Base-by-base conservation (phyloP, 2,797 vertebrate species). In the Rhynchonycteris naso region DNA sequence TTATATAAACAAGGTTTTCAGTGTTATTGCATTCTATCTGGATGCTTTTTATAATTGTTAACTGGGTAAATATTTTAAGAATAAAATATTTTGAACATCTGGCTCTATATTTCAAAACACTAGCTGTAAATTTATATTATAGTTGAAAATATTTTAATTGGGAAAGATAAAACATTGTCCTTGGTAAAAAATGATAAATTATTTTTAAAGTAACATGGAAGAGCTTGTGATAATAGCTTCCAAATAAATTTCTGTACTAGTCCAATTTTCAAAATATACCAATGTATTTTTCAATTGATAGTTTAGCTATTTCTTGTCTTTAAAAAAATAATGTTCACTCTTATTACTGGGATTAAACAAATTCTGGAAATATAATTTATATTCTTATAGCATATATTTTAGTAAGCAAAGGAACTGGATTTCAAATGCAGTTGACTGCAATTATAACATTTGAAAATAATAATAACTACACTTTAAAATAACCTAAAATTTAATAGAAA, bases 21-120 rank as follows among this genome's bases (percentile, higher is more conserved):
- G 11, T 85, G 9, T 13, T 90, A 56, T 7, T 91, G 10, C 3
- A 85, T 56, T 95, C 94, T 97, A 86, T 87, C 81, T 92, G n/a
- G 16, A 5, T 95, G 38, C 33, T 72, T 96, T 95, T 74, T 74
- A 90, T 94, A 97, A 94, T 82, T 91, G 35, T 93, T 88, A 82
- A 76, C 93, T 86, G 82, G 38, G 82, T 26, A 95, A 97, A 96
- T 88, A 91, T 63, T 97, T 97, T 95, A 76, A 90, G 13, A 87
- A 80, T 66, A 84, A 89, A 89, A 79, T 84, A 43, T 69, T 84
- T 58, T 76, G 75, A 97, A 90, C 52, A 85, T 72, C 52, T 96
- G 61, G 14, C 13, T 96, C 10, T 85, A 58, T 88, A 82, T 88
- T 91, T 79, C 22, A 91, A 95, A 97, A 96, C 54, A 65, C 28